These are phyloP conservation scores for Autographa gamma DNA, from an alignment of 2,888 invertebrate species.

Conservation along the genomic window DNA sequence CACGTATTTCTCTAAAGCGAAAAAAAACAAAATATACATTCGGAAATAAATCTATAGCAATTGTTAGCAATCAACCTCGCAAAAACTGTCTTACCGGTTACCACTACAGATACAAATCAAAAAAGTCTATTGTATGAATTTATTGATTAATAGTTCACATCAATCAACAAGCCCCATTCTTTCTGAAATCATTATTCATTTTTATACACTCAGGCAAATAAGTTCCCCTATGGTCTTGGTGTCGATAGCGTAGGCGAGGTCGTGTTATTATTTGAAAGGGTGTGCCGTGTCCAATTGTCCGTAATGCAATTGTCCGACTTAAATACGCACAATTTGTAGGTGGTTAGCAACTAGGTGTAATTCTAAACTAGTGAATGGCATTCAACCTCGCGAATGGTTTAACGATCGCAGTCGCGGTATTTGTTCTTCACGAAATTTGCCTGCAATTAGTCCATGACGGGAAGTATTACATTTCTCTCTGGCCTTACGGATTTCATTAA, in stretches of 20 bases:
- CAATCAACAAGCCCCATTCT: constrained; percentile 10
- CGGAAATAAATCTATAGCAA: background rate
- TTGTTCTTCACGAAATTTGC: constrained; percentile 42
- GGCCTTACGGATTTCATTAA: constrained; percentile 29
- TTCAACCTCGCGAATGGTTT: constrained; percentile 49
- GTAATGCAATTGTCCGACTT: constrained; percentile 50
- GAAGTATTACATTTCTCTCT: constrained; percentile 42
- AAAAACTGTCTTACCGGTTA: background rate
- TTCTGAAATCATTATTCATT: constrained; percentile 36
- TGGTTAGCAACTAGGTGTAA: constrained; percentile 50
- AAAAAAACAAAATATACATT: background rate
- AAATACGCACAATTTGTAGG: constrained; percentile 56
- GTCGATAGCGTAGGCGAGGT: constrained; percentile 49
- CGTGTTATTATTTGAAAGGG: constrained; percentile 71
- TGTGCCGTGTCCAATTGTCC: constrained; percentile 64
- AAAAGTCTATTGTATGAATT: constrained; percentile 16
- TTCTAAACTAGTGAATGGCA: constrained; percentile 57
- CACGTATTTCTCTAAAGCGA: background rate
- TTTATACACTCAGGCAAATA: constrained; percentile 10
- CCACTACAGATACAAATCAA: background rate
- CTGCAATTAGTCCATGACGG: constrained; percentile 32
- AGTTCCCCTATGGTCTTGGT: constrained; percentile 12
- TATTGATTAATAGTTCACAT: constrained; percentile 32
- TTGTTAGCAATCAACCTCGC: background rate
- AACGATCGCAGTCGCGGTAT: constrained; percentile 40